These are phyloP conservation scores for Ageneiosus marmoratus DNA, from an alignment of 2,113 vertebrate species.

Conservation along the genomic window DNA sequence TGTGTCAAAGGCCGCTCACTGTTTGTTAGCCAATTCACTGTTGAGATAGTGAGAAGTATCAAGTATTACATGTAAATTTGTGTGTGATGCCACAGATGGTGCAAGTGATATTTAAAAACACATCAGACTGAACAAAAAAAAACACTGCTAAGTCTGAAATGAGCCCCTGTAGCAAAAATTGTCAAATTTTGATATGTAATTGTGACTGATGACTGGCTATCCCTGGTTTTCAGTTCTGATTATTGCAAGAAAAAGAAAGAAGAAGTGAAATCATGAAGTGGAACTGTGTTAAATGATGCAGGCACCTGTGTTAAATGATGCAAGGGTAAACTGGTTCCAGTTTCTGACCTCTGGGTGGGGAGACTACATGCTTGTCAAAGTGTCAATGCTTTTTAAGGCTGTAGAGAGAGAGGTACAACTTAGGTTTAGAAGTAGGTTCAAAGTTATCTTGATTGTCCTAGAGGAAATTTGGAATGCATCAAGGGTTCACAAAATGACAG, in stretches of 20 bases:
- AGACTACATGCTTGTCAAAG: not conserved
- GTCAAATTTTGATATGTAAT: not conserved
- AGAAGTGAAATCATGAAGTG: constrained; percentile 41
- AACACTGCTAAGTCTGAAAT: not conserved
- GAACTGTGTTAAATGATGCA: constrained; percentile 15
- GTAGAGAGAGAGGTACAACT: not conserved
- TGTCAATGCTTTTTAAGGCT: constrained; percentile 1
- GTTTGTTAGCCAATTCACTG: not conserved
- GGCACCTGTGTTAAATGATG: constrained; percentile 20
- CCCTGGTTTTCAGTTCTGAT: constrained; percentile 27
- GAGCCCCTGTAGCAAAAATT: constrained; percentile 18
- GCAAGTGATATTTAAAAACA: constrained; percentile 12
- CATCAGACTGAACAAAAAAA: too few species aligned
- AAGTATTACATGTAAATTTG: constrained; percentile 2
- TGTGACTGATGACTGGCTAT: not conserved
- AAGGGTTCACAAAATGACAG: too few species aligned
- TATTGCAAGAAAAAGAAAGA: constrained; percentile 38
- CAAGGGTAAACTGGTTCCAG: constrained; percentile 14
- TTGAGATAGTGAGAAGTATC: constrained; percentile 1
- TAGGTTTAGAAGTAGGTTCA: not conserved
- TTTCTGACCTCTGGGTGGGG: constrained; percentile 17
- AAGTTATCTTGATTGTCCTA: too few species aligned
- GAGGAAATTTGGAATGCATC: too few species aligned
- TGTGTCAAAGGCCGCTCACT: constrained; percentile 51
- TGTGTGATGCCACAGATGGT: not conserved